Conservation (phyloP, 2,797 vertebrate genomes). For the Peromyscus nudipes region DNA sequence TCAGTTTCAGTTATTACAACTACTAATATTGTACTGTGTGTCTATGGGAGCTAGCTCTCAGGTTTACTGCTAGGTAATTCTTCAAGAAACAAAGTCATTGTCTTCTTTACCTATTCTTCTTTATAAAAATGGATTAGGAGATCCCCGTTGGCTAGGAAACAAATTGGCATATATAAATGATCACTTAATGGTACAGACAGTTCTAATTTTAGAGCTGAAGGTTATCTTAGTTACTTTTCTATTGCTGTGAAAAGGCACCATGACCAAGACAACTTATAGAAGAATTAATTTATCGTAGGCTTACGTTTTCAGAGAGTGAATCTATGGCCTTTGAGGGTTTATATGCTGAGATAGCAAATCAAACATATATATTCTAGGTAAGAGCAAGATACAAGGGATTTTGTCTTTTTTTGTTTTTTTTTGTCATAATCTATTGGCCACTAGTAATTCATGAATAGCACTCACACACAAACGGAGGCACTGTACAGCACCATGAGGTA, state of each 20-base stretch:
- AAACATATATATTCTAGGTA: background rate
- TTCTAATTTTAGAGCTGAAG: constrained; percentile 38
- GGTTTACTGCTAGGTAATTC: background rate
- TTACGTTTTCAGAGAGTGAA: background rate
- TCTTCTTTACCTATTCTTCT: background rate
- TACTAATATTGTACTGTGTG: background rate
- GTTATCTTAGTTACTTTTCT: background rate
- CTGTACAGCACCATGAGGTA: background rate
- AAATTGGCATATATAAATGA: background rate
- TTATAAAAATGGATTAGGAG: background rate
- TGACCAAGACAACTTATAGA: background rate
- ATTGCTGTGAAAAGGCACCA: background rate
- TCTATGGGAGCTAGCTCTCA: background rate
- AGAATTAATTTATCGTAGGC: background rate
- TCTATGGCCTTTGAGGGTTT: background rate
- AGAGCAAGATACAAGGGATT: background rate
- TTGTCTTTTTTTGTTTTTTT: too few species aligned
- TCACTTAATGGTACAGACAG: background rate
- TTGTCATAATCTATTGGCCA: background rate
- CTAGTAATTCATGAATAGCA: background rate
- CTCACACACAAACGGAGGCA: background rate
- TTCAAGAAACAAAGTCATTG: background rate
- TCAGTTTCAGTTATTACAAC: background rate
- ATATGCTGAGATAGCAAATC: background rate
- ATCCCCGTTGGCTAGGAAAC: background rate